Evolutionary conservation across 2,888 invertebrate genomes (phyloP).

Genomic region (Heteromurus nitidus): DNA sequence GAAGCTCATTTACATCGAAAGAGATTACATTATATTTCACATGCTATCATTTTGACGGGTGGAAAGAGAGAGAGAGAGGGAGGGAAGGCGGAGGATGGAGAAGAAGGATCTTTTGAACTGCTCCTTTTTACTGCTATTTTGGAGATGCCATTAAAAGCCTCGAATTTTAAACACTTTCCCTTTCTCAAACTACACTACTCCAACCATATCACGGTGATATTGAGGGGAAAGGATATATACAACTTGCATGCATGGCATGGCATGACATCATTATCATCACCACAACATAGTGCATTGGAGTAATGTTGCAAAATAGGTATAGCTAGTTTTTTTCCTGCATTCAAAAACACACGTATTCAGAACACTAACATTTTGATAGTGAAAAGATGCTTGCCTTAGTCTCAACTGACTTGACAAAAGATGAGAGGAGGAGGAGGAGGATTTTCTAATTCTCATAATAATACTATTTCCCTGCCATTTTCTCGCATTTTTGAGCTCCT

Average conservation of each 20-base stretch:
- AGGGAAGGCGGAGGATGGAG: neutral
- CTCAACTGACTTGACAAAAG: neutral
- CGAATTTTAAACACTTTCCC: slow-evolving; percentile 54
- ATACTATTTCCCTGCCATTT: slow-evolving; percentile 47
- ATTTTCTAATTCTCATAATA: slow-evolving; percentile 48
- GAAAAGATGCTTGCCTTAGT: slow-evolving; percentile 46
- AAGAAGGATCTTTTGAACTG: slow-evolving; percentile 55
- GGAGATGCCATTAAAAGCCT: slow-evolving; percentile 70
- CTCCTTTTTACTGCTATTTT: slow-evolving; percentile 74
- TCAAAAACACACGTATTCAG: neutral
- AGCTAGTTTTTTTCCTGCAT: slow-evolving; percentile 1
- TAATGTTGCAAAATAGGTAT: neutral
- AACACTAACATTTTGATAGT: slow-evolving; percentile 42
- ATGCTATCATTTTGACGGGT: slow-evolving; percentile 41
- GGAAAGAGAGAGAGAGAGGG: slow-evolving; percentile 17
- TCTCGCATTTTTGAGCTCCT: slow-evolving; percentile 37
- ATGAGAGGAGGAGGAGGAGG: slow-evolving; percentile 29
- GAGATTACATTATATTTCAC: slow-evolving; percentile 63
- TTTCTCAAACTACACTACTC: neutral
- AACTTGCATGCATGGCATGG: slow-evolving; percentile 5
- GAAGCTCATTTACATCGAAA: slow-evolving; percentile 63
- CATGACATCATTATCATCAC: slow-evolving; percentile 17
- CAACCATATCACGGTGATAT: no score
- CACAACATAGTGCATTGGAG: neutral
- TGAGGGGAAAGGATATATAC: neutral